Evolutionary conservation across 1,140 invertebrate genomes (phyloP), one percentile per base, ranked within the genome.

Genomic region (Sogatella furcifera): DNA sequence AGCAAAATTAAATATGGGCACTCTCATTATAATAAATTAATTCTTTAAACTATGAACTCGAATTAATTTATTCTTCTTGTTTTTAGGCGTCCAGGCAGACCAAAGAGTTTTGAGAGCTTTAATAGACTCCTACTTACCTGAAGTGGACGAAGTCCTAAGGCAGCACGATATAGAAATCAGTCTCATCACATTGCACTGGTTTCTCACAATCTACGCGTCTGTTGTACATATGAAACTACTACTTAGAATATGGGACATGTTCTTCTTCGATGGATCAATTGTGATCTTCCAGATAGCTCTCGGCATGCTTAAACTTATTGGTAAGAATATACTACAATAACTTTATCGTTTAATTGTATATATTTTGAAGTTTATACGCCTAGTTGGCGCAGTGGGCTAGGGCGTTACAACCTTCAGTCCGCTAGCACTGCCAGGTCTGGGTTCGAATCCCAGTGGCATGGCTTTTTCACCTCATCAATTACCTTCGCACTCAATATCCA

Each of bases 211-310:
- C n/a, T 98, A 97, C 77, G 92, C 95, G 4, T 97, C 94, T 70
- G 93, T 98, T 60, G 90, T 98, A n/a, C 92, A 97, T 68, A 95
- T 96, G 83, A 95, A 93, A 76, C 90, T 97, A 61, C 78, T 99
- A 43, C 76, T 99, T 4, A 79, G 93, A 60, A 86, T 99, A 63
- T 99, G 97, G 97, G 97, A 99, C 76, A 77, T 97, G 60, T 93
- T 99, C 73, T 97, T 98, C 72, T 84, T 89, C 66, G 88, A 98
- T 74, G 97, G 97, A 43, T 95, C 93, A 11, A 84, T 95, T 62
- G 86, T 97, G 52, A 77, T 99, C n/a, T 98, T 99, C 74, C 92
- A 98, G 81, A 82, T 97, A 9, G 95, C 92, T 1, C 77, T 98
- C 61, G 93, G 91, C 59, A 95, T 97, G 90, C 76, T 98, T 8